These are phyloP conservation scores for Arizona elegans DNA, from an alignment of 2,113 vertebrate genomes.

Conservation along the genomic window DNA sequence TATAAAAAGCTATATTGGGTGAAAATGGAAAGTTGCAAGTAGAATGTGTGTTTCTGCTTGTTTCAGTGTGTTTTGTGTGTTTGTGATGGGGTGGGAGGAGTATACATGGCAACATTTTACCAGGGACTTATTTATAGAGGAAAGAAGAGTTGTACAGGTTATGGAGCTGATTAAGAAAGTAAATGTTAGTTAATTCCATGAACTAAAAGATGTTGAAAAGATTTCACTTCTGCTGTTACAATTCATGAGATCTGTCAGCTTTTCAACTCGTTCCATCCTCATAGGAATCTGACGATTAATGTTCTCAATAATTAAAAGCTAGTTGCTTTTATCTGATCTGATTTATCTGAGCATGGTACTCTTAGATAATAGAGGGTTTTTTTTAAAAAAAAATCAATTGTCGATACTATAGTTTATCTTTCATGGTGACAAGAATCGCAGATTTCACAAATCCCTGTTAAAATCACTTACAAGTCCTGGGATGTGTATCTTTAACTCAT, in stretches of 20 bases:
- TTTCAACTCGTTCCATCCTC: background rate
- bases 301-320: background rate
- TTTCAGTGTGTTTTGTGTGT: conserved; percentile 5
- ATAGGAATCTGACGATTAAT: conserved; percentile 19
- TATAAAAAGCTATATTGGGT: conserved; percentile 29
- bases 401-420: background rate
- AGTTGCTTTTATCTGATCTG: conserved; percentile 9
- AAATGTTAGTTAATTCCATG: conserved; percentile 38
- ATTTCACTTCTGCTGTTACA: conserved; percentile 31
- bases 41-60: conserved; percentile 10
- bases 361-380: conserved; percentile 19
- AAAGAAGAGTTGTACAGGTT: conserved; percentile 13
- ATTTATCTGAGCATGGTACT: conserved; percentile 17
- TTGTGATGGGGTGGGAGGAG: too few relatives aligned
- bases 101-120: conserved; percentile 2
- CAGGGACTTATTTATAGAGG: conserved; percentile 5
- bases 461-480: conserved; percentile 18
- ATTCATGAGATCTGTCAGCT: conserved; percentile 30
- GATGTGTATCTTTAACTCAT: conserved; percentile 21
- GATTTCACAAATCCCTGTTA: conserved; percentile 4
- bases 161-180: conserved; percentile 15
- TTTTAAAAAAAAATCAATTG: background rate
- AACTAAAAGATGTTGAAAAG: conserved; percentile 27
- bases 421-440: conserved; percentile 9
- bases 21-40: conserved; percentile 28